Conservation (phyloP, 2,797 vertebrate genomes). For the Coendou prehensilis region DNA sequence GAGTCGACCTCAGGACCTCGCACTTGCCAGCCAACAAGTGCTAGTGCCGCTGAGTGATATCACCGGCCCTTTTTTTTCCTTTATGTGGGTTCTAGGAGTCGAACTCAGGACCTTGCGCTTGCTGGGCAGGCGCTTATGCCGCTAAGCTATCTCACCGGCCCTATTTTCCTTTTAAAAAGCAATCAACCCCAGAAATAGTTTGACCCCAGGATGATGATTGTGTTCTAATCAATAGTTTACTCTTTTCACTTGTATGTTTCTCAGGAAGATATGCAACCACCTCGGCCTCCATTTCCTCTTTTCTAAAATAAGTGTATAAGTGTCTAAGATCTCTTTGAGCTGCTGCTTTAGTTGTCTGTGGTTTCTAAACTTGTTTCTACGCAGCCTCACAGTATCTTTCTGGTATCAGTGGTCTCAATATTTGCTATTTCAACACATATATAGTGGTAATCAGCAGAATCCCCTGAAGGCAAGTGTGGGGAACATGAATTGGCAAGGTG, state of each 20-base stretch:
- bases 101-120: too few relatives aligned
- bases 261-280: neutral
- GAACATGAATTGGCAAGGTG: neutral
- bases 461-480: neutral
- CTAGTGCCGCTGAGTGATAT: too few relatives aligned
- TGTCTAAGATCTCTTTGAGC: neutral
- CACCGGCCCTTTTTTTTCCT: too few relatives aligned
- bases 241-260: slow-evolving; percentile 21
- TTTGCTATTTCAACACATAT: neutral
- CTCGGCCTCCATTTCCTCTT: neutral
- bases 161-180: neutral
- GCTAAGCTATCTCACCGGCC: too few relatives aligned
- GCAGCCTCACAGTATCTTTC: neutral
- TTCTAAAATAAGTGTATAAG: neutral
- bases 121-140: too few relatives aligned
- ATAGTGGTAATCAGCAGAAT: too few relatives aligned
- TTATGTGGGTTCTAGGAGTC: too few relatives aligned
- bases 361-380: neutral
- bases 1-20: too few relatives aligned
- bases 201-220: neutral
- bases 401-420: neutral
- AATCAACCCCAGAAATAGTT: neutral
- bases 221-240: neutral
- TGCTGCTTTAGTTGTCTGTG: neutral
- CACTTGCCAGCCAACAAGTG: too few relatives aligned